Conservation (phyloP, 1,140 invertebrate species). For the Caenorhabditis remanei region DNA sequence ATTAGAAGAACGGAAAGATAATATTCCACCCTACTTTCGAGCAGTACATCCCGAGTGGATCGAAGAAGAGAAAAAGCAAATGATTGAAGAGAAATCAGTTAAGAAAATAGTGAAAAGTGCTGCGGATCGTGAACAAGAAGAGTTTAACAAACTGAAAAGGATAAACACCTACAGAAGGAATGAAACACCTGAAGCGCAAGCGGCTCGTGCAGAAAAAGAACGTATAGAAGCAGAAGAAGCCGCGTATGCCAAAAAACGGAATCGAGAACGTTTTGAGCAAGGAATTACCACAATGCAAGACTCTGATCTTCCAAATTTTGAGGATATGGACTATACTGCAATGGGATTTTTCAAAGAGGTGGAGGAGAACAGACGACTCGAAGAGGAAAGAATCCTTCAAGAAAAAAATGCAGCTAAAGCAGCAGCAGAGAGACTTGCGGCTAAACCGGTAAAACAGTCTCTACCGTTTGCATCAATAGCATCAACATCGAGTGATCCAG, state of each 20-base stretch:
- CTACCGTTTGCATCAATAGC: neutral
- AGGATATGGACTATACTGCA: conserved; percentile 10
- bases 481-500: no score
- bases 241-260: conserved; percentile 12
- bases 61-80: neutral
- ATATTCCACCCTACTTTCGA: neutral
- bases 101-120: neutral
- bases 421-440: neutral
- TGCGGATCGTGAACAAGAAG: conserved; percentile 5
- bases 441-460: neutral
- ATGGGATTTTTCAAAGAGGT: conserved; percentile 3
- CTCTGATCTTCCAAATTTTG: conserved; percentile 30
- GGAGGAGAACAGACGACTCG: neutral
- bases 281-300: neutral
- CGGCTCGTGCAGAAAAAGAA: conserved; percentile 4
- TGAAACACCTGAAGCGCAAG: conserved; percentile 14
- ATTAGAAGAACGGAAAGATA: neutral
- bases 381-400: neutral
- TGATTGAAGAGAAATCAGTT: neutral
- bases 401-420: neutral
- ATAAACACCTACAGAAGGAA: conserved; percentile 22
- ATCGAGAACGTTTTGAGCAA: neutral
- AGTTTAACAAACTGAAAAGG: conserved; percentile 33
- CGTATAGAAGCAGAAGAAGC: neutral
- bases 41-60: conserved; percentile 4